phyloP scores from a whole-genome alignment of 2,113 vertebrate species.

The Taurulus bubalis region DNA sequence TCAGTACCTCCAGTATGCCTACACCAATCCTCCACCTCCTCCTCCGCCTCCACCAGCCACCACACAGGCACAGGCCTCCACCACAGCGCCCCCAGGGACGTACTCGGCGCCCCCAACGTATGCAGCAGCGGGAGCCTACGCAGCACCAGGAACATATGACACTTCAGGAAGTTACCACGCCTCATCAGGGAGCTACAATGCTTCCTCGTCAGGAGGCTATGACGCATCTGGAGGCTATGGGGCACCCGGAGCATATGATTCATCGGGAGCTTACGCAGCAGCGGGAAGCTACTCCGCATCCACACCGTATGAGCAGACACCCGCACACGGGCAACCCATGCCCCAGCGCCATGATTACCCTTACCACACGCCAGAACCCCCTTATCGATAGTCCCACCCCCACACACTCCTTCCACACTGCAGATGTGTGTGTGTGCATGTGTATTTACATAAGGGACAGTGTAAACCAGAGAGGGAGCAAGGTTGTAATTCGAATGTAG shows the following conservation, averaged over 20 bases:
- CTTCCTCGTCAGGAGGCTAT: slow-evolving; percentile 67
- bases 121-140: slow-evolving; percentile 57
- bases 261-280: slow-evolving; percentile 77
- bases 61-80: slow-evolving; percentile 62
- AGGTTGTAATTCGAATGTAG: slow-evolving; percentile 47
- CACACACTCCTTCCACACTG: slow-evolving; percentile 60
- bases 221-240: slow-evolving; percentile 72
- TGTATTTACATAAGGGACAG: slow-evolving; percentile 63
- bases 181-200: slow-evolving; percentile 58
- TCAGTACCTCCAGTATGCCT: slow-evolving; percentile 84
- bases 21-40: slow-evolving; percentile 79
- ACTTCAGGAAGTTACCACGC: slow-evolving; percentile 57
- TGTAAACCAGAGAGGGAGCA: slow-evolving; percentile 41
- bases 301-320: slow-evolving; percentile 87
- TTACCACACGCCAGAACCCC: slow-evolving; percentile 85
- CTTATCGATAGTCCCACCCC: slow-evolving; percentile 81
- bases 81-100: slow-evolving; percentile 74
- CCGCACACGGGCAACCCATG: slow-evolving; percentile 86
- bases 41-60: slow-evolving; percentile 70
- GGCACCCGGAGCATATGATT: slow-evolving; percentile 74
- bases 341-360: slow-evolving; percentile 84
- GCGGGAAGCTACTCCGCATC: slow-evolving; percentile 79
- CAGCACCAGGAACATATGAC: slow-evolving; percentile 68
- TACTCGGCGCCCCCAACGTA: slow-evolving; percentile 73
- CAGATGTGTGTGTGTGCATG: slow-evolving; percentile 56